Evolutionary conservation across 2,888 invertebrate genomes (phyloP).

Genomic region (Acleris literana): DNA sequence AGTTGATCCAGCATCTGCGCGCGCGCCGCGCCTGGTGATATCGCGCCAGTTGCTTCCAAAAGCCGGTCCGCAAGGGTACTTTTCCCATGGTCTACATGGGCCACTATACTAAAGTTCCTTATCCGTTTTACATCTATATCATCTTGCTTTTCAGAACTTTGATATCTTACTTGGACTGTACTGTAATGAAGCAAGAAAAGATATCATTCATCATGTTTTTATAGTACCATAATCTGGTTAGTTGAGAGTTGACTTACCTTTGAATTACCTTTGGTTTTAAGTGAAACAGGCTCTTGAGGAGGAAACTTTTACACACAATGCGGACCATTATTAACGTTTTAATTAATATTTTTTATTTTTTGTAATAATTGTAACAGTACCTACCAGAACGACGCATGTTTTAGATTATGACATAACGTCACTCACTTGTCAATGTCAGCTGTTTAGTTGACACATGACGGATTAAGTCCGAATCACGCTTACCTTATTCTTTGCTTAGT

Average conservation of each 20-base stretch:
- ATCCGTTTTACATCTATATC: constrained; percentile 79
- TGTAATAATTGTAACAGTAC: neutral
- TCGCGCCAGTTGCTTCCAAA: constrained; percentile 95
- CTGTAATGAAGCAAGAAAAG: constrained; percentile 4
- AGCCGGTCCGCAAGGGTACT: constrained; percentile 97
- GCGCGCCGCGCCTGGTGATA: constrained; percentile 85
- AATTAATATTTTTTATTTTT: neutral
- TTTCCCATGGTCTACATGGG: constrained; percentile 99
- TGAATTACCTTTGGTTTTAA: constrained; percentile 9
- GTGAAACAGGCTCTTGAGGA: constrained; percentile 7
- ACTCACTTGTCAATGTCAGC: neutral
- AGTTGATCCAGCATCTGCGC: constrained; percentile 90
- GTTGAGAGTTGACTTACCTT: constrained; percentile 12
- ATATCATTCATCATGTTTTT: neutral
- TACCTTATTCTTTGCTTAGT: too few relatives aligned
- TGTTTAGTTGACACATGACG: constrained; percentile 1
- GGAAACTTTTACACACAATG: constrained; percentile 21
- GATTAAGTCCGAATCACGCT: too few relatives aligned
- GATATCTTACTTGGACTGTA: constrained; percentile 9
- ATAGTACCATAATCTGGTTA: neutral
- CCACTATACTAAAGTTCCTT: constrained; percentile 98
- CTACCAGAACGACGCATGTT: neutral
- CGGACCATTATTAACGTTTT: constrained; percentile 19
- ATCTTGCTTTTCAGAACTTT: constrained; percentile 50
- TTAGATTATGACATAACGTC: neutral